Conservation (phyloP, 1,140 invertebrate genomes). For the Papilio glaucus region DNA sequence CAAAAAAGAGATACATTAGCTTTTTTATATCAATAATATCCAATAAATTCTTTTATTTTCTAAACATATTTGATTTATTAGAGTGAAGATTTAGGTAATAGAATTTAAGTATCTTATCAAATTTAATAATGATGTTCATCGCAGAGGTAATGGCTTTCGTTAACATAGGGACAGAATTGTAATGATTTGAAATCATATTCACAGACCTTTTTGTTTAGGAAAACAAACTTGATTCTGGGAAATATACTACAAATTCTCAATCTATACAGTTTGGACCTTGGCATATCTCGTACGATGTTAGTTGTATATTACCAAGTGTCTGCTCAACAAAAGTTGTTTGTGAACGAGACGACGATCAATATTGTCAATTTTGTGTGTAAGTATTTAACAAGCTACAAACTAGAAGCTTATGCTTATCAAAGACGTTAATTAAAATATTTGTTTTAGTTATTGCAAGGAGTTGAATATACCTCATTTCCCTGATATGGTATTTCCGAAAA, state of each 20-base stretch:
- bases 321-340: slow-evolving; percentile 80
- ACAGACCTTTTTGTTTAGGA: slow-evolving; percentile 52
- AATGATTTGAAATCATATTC: background rate
- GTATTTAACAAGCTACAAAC: slow-evolving; percentile 41
- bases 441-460: slow-evolving; percentile 89
- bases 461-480: slow-evolving; percentile 95
- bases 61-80: slow-evolving; percentile 16
- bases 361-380: slow-evolving; percentile 79
- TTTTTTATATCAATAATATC: background rate
- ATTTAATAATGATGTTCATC: slow-evolving; percentile 12
- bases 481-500: slow-evolving; percentile 99
- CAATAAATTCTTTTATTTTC: background rate
- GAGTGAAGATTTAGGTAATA: slow-evolving; percentile 35
- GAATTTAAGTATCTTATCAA: slow-evolving; percentile 30
- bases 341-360: slow-evolving; percentile 73
- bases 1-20: background rate
- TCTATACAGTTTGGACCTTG: slow-evolving; percentile 77
- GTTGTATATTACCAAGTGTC: slow-evolving; percentile 75
- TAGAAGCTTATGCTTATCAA: background rate
- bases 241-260: slow-evolving; percentile 64
- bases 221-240: slow-evolving; percentile 60
- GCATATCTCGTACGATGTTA: slow-evolving; percentile 76
- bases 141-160: background rate
- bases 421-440: slow-evolving; percentile 8
- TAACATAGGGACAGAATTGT: background rate